These are phyloP conservation scores for Clepsis dumicolana DNA, from an alignment of 2,888 invertebrate genomes.

Conservation along the genomic window DNA sequence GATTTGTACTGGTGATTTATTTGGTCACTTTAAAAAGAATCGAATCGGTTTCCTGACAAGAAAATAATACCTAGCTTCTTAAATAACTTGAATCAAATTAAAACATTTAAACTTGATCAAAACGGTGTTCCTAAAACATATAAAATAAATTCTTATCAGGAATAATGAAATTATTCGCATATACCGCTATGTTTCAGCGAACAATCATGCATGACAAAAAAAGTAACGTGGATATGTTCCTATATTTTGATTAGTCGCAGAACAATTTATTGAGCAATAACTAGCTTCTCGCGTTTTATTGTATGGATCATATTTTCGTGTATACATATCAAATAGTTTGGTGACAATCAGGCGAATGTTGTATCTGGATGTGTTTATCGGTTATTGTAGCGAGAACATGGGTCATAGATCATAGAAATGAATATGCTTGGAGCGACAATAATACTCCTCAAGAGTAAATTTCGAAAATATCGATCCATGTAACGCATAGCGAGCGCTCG, in stretches of 20 bases:
- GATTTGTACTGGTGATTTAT: slow-evolving; percentile 27
- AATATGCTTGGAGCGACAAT: slow-evolving; percentile 67
- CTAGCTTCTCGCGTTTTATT: slow-evolving; percentile 45
- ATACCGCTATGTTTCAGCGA: slow-evolving; percentile 28
- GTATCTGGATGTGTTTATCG: slow-evolving; percentile 32
- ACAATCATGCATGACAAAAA: slow-evolving; percentile 24
- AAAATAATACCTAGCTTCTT: too few species aligned
- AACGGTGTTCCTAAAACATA: background rate
- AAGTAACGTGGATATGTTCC: slow-evolving; percentile 54
- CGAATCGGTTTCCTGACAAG: slow-evolving; percentile 18
- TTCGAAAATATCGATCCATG: slow-evolving; percentile 36
- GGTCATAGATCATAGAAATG: slow-evolving; percentile 48
- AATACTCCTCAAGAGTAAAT: slow-evolving; percentile 62
- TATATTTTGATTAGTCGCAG: slow-evolving; percentile 51
- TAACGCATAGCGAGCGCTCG: background rate
- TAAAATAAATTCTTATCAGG: slow-evolving; percentile 26
- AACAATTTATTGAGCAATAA: slow-evolving; percentile 73
- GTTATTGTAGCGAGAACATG: slow-evolving; percentile 32
- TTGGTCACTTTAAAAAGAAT: slow-evolving; percentile 30
- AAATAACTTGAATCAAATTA: background rate
- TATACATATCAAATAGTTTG: slow-evolving; percentile 77
- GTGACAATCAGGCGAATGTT: slow-evolving; percentile 51
- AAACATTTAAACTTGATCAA: background rate
- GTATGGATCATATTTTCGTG: slow-evolving; percentile 60
- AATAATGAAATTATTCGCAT: slow-evolving; percentile 18